Conservation (phyloP, 2,888 invertebrate species). For the Drosophila fungiperda region DNA sequence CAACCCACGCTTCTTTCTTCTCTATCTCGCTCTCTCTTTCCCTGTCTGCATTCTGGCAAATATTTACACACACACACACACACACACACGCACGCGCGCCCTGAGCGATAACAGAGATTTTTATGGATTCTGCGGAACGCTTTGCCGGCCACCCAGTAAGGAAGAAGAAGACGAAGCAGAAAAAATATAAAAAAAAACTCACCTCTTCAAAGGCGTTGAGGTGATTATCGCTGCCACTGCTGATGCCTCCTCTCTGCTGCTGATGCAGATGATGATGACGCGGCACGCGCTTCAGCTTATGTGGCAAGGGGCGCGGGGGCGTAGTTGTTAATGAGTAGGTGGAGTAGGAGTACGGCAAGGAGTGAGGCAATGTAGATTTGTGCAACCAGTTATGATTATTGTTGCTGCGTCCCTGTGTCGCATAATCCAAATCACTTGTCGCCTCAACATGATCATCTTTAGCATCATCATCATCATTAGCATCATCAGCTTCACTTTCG, state of each 20-base stretch:
- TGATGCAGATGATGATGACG: constrained; percentile 40
- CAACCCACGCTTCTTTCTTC: constrained; percentile 30
- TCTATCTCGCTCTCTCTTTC: constrained; percentile 8
- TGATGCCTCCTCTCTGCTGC: neutral
- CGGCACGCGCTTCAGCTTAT: constrained; percentile 54
- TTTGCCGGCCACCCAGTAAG: constrained; percentile 43
- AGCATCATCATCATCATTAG: neutral
- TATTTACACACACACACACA: constrained; percentile 36
- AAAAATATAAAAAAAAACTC: constrained; percentile 38
- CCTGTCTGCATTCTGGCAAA: constrained; percentile 38
- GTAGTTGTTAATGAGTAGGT: neutral
- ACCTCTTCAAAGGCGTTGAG: constrained; percentile 57
- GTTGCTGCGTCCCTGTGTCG: neutral
- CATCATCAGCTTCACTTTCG: constrained; percentile 40
- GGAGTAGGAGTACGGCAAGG: neutral
- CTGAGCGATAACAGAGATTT: constrained; percentile 39
- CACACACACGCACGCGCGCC: constrained; percentile 1
- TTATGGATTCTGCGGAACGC: constrained; percentile 57
- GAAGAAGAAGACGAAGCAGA: neutral
- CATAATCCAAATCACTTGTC: constrained; percentile 15
- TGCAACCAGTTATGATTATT: neutral
- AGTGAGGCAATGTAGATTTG: neutral
- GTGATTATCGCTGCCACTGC: constrained; percentile 37
- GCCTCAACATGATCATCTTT: neutral
- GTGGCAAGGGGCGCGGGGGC: neutral